phyloP scores from a whole-genome alignment of 2,113 vertebrate species.

The Lates calcarifer region DNA sequence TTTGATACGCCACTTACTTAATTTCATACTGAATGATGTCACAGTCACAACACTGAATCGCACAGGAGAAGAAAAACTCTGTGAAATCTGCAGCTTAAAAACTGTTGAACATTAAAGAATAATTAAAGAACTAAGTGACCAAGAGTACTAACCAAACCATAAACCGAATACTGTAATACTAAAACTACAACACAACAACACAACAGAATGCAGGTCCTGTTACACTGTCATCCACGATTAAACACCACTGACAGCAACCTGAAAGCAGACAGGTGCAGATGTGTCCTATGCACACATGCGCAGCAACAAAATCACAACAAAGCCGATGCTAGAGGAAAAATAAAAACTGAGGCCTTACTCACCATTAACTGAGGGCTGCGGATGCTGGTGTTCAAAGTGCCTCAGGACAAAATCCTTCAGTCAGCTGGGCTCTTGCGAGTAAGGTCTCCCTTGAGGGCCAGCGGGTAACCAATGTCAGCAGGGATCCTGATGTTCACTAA shows the following conservation, averaged over 20 bases:
- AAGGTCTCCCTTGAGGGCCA: neutral
- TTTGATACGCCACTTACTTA: no score
- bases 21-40: neutral
- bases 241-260: neutral
- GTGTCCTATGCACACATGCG: neutral
- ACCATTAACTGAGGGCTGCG: neutral
- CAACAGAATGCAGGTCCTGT: neutral
- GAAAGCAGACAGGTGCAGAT: neutral
- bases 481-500: neutral
- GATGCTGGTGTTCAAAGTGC: neutral
- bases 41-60: neutral
- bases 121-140: neutral
- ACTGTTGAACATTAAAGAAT: no score
- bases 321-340: neutral
- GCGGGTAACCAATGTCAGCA: no score
- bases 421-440: neutral
- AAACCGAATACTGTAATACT: neutral
- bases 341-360: constrained; percentile 14
- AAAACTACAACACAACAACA: neutral
- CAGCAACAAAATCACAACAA: neutral
- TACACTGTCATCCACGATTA: neutral
- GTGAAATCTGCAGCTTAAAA: no score
- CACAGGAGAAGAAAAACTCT: neutral
- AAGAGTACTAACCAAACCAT: neutral
- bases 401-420: neutral